Conservation (phyloP, 2,113 vertebrate genomes). For the Cyprinodon variegatus region DNA sequence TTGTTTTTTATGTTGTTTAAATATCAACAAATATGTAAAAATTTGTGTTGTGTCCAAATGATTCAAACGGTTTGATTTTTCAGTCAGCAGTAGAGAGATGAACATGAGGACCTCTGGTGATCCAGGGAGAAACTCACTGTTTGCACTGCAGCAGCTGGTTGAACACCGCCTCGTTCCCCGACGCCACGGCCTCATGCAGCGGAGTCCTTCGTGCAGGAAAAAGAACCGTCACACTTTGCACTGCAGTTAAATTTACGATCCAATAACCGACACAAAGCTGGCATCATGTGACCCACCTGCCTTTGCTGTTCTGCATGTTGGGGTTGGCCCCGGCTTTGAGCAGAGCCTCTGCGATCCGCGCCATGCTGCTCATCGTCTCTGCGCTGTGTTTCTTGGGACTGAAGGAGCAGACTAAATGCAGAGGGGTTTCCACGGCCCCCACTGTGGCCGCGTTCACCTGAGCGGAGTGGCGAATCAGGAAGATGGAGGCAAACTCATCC, state of each 20-base stretch:
- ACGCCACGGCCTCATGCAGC: slow-evolving; percentile 88
- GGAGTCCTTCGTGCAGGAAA: slow-evolving; percentile 84
- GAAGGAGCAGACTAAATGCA: slow-evolving; percentile 94
- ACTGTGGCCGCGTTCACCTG: slow-evolving; percentile 92
- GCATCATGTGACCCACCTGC: slow-evolving; percentile 78
- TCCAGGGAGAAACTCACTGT: slow-evolving; percentile 84
- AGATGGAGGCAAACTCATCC: slow-evolving; percentile 93
- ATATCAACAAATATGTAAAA: too few relatives aligned
- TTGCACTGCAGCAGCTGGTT: slow-evolving; percentile 95
- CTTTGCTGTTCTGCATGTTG: slow-evolving; percentile 95
- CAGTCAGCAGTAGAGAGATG: too few relatives aligned
- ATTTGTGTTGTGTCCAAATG: too few relatives aligned
- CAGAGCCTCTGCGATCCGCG: slow-evolving; percentile 89
- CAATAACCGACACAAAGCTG: not conserved
- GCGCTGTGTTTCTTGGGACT: slow-evolving; percentile 88
- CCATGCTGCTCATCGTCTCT: slow-evolving; percentile 91
- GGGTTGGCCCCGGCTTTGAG: slow-evolving; percentile 93
- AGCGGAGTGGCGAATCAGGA: slow-evolving; percentile 93
- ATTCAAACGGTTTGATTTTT: too few relatives aligned
- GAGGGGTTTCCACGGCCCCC: slow-evolving; percentile 91
- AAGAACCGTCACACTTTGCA: not conserved
- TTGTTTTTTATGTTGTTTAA: too few relatives aligned
- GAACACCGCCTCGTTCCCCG: slow-evolving; percentile 94
- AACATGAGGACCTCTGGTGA: too few relatives aligned
- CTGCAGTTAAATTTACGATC: too few relatives aligned